These are phyloP conservation scores for Ochropleura plecta DNA, from an alignment of 2,888 invertebrate species.

Conservation along the genomic window DNA sequence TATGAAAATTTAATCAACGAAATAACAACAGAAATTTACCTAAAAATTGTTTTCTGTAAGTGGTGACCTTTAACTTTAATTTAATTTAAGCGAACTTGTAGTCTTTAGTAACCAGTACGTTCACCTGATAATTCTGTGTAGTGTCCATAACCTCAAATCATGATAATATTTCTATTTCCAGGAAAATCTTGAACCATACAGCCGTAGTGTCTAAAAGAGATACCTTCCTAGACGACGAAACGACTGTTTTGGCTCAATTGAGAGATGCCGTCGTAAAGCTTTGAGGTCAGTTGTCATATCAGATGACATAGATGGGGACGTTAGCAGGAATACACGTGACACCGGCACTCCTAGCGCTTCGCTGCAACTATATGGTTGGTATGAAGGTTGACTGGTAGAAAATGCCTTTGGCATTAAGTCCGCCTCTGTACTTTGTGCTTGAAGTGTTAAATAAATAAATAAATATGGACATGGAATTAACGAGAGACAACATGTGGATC, in stretches of 20 bases:
- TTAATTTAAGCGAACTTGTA: constrained; percentile 23
- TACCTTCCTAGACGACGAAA: constrained; percentile 83
- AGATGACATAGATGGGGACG: constrained; percentile 62
- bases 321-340: constrained; percentile 69
- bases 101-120: constrained; percentile 52
- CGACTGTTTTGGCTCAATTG: constrained; percentile 74
- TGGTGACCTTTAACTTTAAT: constrained; percentile 28
- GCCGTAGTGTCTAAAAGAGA: constrained; percentile 82
- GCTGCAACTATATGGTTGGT: no score
- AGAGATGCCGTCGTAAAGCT: constrained; percentile 79
- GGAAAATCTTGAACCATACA: constrained; percentile 84
- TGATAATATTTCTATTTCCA: constrained; percentile 72
- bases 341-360: constrained; percentile 70
- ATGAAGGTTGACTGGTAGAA: no score
- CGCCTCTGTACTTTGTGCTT: no score
- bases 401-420: no score
- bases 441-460: no score
- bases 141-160: constrained; percentile 34
- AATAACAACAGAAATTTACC: constrained; percentile 12
- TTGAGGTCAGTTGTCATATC: constrained; percentile 83
- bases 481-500: constrained; percentile 77
- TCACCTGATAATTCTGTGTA: constrained; percentile 60
- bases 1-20: constrained; percentile 34
- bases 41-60: constrained; percentile 19
- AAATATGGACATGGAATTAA: constrained; percentile 83